Evolutionary conservation across 2,113 vertebrate species (phyloP).

Genomic region (Thunnus thynnus): DNA sequence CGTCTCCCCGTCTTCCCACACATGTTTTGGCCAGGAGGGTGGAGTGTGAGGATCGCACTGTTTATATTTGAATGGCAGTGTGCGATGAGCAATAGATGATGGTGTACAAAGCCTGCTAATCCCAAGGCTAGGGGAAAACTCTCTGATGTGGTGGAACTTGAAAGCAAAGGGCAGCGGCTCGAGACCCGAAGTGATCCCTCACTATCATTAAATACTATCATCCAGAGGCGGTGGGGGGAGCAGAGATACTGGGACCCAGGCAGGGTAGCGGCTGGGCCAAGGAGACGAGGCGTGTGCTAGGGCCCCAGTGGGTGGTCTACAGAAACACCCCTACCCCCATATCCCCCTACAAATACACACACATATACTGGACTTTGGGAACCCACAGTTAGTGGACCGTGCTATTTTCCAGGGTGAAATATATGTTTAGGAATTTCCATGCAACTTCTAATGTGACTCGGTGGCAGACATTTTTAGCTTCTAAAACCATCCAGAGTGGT

Average conservation of each 20-base stretch:
- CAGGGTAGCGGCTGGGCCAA: conserved; percentile 54
- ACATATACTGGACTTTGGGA: conserved; percentile 51
- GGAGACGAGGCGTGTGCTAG: conserved; percentile 62
- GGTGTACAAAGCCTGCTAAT: conserved; percentile 81
- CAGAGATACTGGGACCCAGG: conserved; percentile 64
- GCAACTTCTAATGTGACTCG: conserved; percentile 31
- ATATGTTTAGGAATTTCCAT: conserved; percentile 28
- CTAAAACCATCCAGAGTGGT: conserved; percentile 17
- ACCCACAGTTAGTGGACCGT: conserved; percentile 41
- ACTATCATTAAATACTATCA: conserved; percentile 85
- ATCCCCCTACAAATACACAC: conserved; percentile 37
- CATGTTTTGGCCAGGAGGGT: conserved; percentile 69
- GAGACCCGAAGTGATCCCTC: conserved; percentile 80
- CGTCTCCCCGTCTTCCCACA: conserved; percentile 68
- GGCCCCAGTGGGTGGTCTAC: conserved; percentile 83
- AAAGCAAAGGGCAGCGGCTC: conserved; percentile 79
- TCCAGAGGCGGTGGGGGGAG: conserved; percentile 47
- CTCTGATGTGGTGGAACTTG: conserved; percentile 83
- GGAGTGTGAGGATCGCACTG: conserved; percentile 80
- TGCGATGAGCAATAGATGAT: conserved; percentile 83
- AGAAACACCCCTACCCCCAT: conserved; percentile 45
- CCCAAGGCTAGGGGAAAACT: conserved; percentile 68
- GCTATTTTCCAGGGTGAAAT: conserved; percentile 43
- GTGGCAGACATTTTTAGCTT: conserved; percentile 46
- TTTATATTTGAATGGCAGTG: conserved; percentile 83